These are phyloP conservation scores for Clarias gariepinus DNA, from an alignment of 2,113 vertebrate genomes.

Conservation along the genomic window DNA sequence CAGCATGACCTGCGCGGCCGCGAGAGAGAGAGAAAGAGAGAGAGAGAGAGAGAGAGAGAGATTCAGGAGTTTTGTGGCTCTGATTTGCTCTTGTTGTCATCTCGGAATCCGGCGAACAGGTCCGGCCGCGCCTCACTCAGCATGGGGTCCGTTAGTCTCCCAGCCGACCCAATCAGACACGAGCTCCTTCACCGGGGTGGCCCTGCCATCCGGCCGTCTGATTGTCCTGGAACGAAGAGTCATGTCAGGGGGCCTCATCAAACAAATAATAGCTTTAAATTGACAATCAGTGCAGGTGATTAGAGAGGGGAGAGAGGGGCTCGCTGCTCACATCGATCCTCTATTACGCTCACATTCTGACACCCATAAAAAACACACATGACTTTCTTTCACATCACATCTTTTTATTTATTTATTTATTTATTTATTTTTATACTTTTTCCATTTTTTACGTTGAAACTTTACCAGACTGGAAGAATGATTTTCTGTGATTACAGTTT, in stretches of 20 bases:
- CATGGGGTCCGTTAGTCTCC: slow-evolving; percentile 32
- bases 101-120: slow-evolving; percentile 18
- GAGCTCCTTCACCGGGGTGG: slow-evolving; percentile 37
- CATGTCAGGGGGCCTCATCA: slow-evolving; percentile 56
- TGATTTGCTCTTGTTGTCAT: slow-evolving; percentile 22
- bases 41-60: not conserved
- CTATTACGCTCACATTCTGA: slow-evolving; percentile 14
- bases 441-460: not conserved
- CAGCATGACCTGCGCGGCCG: not conserved
- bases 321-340: slow-evolving; percentile 40
- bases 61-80: not conserved
- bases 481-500: not conserved
- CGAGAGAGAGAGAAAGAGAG: not conserved
- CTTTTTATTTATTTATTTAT: not conserved
- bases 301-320: slow-evolving; percentile 16
- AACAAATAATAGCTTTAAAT: slow-evolving; percentile 53
- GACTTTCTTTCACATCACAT: not conserved
- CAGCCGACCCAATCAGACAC: slow-evolving; percentile 40
- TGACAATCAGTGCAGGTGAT: slow-evolving; percentile 51
- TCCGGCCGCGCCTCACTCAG: slow-evolving; percentile 13
- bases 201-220: slow-evolving; percentile 42
- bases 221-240: slow-evolving; percentile 48
- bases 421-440: not conserved
- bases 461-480: not conserved
- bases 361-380: not conserved